Evolutionary conservation across 2,797 vertebrate genomes (phyloP), one percentile per base, ranked within the genome.

Genomic region (Alfaro cultratus): DNA sequence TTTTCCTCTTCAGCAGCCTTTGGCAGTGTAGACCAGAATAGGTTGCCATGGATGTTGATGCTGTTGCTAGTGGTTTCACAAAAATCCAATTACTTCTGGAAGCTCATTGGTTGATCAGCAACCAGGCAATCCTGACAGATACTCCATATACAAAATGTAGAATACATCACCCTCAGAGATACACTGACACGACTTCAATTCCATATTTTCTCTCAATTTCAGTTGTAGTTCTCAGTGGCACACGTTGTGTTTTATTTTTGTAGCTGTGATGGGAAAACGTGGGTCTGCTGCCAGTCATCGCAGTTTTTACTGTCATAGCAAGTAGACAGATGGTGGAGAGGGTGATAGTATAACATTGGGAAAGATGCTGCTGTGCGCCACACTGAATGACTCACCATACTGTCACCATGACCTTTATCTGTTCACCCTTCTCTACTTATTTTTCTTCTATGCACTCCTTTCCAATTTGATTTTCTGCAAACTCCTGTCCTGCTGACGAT

Each of bases 361-460:
- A 72, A 53, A 76, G 79, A 83, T 60, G 75, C 82, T 82, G 82
- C 75, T 81, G 67, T 74, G 68, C 77, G 87, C 77, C 23, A 76
- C 26, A 77, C 83, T 73, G 73, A 46, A 90, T 95, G 93, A 94
- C 91, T 93, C 91, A 93, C 89, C 92, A 86, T 80, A 84, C 85
- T 85, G 83, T 86, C 86, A 85, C 71, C 39, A 78, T 89, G 90
- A 93, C 93, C 92, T 95, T 94, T 93, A 83, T 89, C 88, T 76
- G 49, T 81, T 78, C 78, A 72, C 78, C 80, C 16, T 64, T 87
- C 80, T 83, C 82, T 73, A 78, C 80, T 83, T 81, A 81, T 36
- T 45, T 85, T 57, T 80, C 57, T 78, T 80, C 71, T 39, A 21
- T 72, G 72, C 73, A 74, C 76, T 34, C 53, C 15, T 39, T 75